Evolutionary conservation across 2,113 vertebrate species (phyloP), one percentile per base, ranked within the genome.

Genomic region (Labrus mixtus): DNA sequence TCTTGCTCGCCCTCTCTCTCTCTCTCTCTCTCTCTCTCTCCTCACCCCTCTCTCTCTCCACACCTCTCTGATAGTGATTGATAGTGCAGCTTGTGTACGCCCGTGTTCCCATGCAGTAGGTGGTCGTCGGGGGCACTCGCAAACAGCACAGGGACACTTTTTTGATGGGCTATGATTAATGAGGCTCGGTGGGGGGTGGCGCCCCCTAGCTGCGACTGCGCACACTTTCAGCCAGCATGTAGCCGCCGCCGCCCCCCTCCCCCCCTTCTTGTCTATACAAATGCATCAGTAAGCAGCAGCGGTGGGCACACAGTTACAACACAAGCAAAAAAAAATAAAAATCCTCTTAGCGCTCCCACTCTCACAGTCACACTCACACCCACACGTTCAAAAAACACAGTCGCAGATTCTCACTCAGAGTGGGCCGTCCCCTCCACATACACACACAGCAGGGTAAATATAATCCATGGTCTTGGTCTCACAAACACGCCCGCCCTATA

Each of bases 111-210:
- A 92, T 93, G 92, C 91, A 62, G 84, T 93, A 89, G 93, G 90
- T 91, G 91, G 92, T 89, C 88, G 58, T 76, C 69, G 29, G 90
- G 29, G 89, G 76, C 79, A 55, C 76, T 67, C 78, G 88, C 79
- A 83, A 81, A 78, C 89, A 77, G 73, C 62, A 82, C 86, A 86
- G 87, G 79, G 85, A 81, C 84, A 88, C 87, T 89, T 92, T 92
- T 91, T 90, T 92, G 92, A 94, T 92, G 79, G 82, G 68, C 74
- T 60, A 68, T 93, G 92, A 95, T 93, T 92, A 92, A 94, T 94
- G 92, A 91, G 86, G 86, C 86, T 80, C 89, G 15, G 67, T 57
- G 65, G 92, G 90, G 88, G 90, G 89, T 90, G 91, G 93, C 88
- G 90, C 93, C 94, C 93, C 91, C 94, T 95, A 91, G 91, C 87